A percentile compares a stretch with the other conserved stretches of the same genome.
phyloP scores from a whole-genome alignment of 2,113 vertebrate genomes.

The Scytalopus superciliaris region DNA sequence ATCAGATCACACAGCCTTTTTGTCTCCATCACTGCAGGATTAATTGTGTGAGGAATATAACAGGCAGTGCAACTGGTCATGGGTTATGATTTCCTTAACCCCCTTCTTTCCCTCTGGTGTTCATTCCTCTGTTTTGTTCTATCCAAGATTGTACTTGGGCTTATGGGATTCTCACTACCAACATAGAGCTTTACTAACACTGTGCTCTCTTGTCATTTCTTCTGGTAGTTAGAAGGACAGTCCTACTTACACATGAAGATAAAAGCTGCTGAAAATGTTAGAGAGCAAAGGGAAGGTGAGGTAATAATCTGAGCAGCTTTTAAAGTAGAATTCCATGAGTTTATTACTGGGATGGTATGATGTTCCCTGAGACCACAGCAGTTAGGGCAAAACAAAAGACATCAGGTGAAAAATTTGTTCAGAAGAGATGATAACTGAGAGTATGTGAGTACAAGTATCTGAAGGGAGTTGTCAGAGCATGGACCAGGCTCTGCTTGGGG shows the following conservation, averaged over 20 bases:
- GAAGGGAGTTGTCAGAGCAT: too few species aligned
- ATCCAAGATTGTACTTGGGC: fast-evolving
- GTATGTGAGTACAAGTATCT: neutral
- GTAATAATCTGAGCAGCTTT: neutral
- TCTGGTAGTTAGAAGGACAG: neutral
- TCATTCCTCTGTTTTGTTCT: neutral
- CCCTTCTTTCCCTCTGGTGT: neutral
- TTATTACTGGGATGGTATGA: neutral
- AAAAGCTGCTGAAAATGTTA: neutral
- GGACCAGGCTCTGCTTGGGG: too few species aligned
- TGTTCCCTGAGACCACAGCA: neutral
- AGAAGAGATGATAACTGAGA: neutral
- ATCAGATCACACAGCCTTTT: neutral
- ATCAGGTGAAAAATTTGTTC: neutral
- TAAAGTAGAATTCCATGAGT: neutral
- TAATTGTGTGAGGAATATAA: neutral
- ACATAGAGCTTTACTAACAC: neutral
- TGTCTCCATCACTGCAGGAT: neutral
- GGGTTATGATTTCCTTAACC: neutral
- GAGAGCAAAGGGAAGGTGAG: neutral
- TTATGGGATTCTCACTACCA: neutral
- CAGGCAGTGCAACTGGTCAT: neutral
- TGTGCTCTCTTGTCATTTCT: neutral
- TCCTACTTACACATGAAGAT: neutral
- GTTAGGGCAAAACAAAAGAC: too few species aligned